Evolutionary conservation across 2,113 vertebrate species (phyloP), one percentile per base, ranked within the genome.

Genomic region (Prochilodus magdalenae): DNA sequence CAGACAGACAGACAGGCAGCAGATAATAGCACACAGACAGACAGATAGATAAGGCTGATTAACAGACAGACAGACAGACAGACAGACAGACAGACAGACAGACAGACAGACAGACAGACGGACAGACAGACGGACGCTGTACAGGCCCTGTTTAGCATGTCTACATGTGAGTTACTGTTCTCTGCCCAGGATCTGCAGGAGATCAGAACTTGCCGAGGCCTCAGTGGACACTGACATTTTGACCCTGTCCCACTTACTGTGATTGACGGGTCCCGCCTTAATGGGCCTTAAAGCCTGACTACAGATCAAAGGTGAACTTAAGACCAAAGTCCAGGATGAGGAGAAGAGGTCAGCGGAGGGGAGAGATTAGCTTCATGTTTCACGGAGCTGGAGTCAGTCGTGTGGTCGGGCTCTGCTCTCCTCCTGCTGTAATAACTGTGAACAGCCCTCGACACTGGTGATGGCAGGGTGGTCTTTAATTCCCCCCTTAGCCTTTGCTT

Each of bases 191-290:
- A 55, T 55, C 63, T 47, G 44, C 77, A 62, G 53, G 24, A 70
- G 12, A 24, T 11, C 47, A 78, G 11, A 24, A 69, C 53, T 5
- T 51, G 13, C 49, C 16, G 49, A 51, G 49, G 27, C 36, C 74
- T 60, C 69, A 82, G 70, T 27, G 51, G 53, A 30, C 71, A 55
- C 72, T 66, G 79, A 65, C 81, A 77, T 71, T 27, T n/a, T 86
- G 90, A 90, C 82, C 86, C 84, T 81, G 60, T 16, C 69, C 73
- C 84, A 75, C 80, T 72, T 86, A 77, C 83, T 76, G 78, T 84
- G 82, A 88, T 86, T 87, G 81, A 83, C 7, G 76, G n/a, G 40
- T 55, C 13, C 53, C n/a, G 73, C 49, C 63, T 82, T 81, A 86
- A 90, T 75, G 74, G 44, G 65, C 72, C 83, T 85, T 82, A 44